Evolutionary conservation across 2,888 invertebrate genomes (phyloP).

Genomic region (Venustoraphidia nigricollis): DNA sequence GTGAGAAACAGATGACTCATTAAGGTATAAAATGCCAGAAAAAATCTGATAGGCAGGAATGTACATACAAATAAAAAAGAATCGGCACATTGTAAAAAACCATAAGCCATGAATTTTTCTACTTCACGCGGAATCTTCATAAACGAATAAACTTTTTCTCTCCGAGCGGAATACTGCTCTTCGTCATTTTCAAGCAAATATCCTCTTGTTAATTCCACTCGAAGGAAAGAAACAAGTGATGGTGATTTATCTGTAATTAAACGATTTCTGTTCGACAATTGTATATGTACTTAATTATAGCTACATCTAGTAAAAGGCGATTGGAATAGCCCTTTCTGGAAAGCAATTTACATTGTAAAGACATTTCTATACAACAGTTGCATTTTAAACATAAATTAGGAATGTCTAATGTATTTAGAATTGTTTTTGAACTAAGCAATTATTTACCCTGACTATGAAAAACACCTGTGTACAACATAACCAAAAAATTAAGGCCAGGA

Average conservation of each 20-base stretch:
- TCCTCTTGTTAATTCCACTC: slow-evolving; percentile 78
- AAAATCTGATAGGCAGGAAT: slow-evolving; percentile 84
- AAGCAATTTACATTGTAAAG: no score
- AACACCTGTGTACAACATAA: no score
- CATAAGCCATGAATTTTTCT: slow-evolving; percentile 85
- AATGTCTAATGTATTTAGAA: no score
- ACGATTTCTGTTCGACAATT: not conserved
- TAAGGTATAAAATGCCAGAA: slow-evolving; percentile 73
- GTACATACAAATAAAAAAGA: slow-evolving; percentile 96
- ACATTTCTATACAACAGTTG: no score
- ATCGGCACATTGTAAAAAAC: slow-evolving; percentile 91
- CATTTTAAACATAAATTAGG: no score
- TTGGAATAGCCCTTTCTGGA: no score
- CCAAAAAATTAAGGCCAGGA: no score
- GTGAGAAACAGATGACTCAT: slow-evolving; percentile 54
- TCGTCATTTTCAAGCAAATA: slow-evolving; percentile 92
- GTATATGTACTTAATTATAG: not conserved
- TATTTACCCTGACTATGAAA: no score
- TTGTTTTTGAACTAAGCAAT: no score
- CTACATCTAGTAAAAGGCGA: not conserved
- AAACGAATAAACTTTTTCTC: slow-evolving; percentile 94
- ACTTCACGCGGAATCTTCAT: slow-evolving; percentile 88
- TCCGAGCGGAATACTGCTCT: slow-evolving; percentile 80
- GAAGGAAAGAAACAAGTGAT: slow-evolving; percentile 52
- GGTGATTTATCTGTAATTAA: slow-evolving; percentile 19